A percentile compares a stretch with the other conserved stretches of the same genome.
phyloP scores from a whole-genome alignment of 2,113 vertebrate genomes.

The Neofelis nebulosa region DNA sequence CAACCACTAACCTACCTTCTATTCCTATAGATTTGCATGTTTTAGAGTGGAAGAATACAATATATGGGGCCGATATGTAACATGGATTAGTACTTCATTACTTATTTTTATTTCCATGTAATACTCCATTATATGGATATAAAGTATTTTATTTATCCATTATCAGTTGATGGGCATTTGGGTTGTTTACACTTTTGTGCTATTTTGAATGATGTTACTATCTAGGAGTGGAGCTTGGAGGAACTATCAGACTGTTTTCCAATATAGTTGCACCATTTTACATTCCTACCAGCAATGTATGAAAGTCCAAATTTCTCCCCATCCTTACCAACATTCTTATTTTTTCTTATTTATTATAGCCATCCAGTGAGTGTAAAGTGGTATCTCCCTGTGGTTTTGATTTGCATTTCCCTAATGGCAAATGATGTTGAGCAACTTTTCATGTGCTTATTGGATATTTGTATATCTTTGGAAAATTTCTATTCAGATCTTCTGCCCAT shows the following conservation, averaged over 20 bases:
- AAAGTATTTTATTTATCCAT: not conserved
- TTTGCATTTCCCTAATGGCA: not conserved
- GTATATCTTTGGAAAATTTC: not conserved
- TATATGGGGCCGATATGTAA: not conserved
- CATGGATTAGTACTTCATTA: not conserved
- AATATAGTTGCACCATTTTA: not conserved
- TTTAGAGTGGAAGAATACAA: not conserved
- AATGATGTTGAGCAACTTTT: conserved; percentile 10
- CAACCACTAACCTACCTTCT: not conserved
- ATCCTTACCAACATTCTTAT: not conserved
- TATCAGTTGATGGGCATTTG: not conserved
- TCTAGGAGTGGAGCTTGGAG: not conserved
- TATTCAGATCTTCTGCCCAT: not conserved
- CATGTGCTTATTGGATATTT: not conserved
- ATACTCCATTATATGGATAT: not conserved
- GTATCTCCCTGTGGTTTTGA: not conserved
- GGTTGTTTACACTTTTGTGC: not conserved
- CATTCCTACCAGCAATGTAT: conserved; percentile 12
- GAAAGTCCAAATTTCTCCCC: not conserved
- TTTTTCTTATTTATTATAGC: conserved; percentile 14
- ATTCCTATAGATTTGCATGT: not conserved
- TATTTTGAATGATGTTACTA: not conserved
- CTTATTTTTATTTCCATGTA: conserved; percentile 7
- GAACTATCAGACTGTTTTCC: conserved; percentile 5
- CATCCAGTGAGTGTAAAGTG: not conserved